Evolutionary conservation across 2,888 invertebrate species (phyloP), one percentile per base, ranked within the genome.

Genomic region (Protula sp.): DNA sequence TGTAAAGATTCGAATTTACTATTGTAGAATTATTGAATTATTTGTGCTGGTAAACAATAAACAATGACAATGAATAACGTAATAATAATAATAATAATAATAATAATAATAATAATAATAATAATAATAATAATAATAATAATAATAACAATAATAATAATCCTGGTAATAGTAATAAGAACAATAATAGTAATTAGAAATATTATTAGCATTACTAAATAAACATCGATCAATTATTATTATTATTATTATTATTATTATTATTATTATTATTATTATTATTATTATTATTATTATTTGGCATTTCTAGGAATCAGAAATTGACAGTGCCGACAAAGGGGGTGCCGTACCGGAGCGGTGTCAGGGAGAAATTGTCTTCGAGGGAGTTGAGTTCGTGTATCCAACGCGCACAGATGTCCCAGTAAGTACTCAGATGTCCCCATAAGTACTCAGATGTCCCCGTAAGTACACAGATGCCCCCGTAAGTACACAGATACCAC

Each of bases 301-400:
- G 19, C 19, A 38, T 38, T 38, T 50, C 5, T 22, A 67, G 67
- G 48, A 62, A 61, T 60, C 67, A 1, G 61, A 61, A 30, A 85
- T 85, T 58, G 85, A 85, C 68, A 78, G 81, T 45, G 73, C 74
- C 27, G 76, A 80, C 2, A 71, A 74, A 19, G 69, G 71, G 30
- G 85, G 85, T 47, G 64, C 74, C 24, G 79, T 72, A 61, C 82
- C 79, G 1, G 67, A 71, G 1, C 68, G 70, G 22, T 67, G 74
- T 2, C 38, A 65, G 3, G 82, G 82, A 3, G 66, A 72, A 19
- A 70, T 82, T 2, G 65, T 73, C 19, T 70, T 82, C 58, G 67
- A 74, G 54, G 68, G 75, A 47, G 75, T 82, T 0, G 9, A 38
- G 9, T 38, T 38, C 19, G 38, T 19, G 38, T 38, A 38, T 19